phyloP scores from a whole-genome alignment of 2,888 invertebrate species.

The Busseola fusca region DNA sequence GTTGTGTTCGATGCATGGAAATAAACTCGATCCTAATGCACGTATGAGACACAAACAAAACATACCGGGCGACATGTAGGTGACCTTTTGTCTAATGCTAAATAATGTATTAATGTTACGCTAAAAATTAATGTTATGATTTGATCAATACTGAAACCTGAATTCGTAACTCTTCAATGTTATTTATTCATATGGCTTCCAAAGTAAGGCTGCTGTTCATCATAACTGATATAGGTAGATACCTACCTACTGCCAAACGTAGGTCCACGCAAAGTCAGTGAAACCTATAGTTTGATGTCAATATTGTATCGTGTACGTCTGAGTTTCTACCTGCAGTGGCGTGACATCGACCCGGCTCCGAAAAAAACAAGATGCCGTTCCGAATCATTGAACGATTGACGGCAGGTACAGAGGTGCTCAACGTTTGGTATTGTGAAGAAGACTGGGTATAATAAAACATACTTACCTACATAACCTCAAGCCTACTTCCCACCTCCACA shows the following conservation, averaged over 20 bases:
- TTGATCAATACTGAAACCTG: background rate
- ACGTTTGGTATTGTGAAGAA: conserved; percentile 36
- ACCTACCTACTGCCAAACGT: background rate
- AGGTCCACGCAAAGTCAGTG: conserved; percentile 5
- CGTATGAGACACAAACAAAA: no score
- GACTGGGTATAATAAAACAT: background rate
- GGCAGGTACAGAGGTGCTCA: conserved; percentile 57
- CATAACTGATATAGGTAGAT: background rate
- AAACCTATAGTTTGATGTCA: conserved; percentile 52
- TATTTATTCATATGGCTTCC: background rate
- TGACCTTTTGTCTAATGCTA: no score
- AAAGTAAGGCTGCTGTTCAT: no score
- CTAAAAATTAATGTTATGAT: background rate
- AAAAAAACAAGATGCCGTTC: conserved; percentile 68
- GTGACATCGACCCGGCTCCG: conserved; percentile 48
- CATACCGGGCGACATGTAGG: background rate
- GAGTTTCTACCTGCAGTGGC: conserved; percentile 56
- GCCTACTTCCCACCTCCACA: no score
- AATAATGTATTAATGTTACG: background rate
- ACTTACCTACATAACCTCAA: background rate
- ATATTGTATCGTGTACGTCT: conserved; percentile 54
- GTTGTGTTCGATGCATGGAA: no score
- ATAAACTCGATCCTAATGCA: no score
- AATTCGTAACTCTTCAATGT: background rate
- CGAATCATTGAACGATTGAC: conserved; percentile 78